A percentile compares a stretch with the other conserved stretches of the same genome.
These are phyloP conservation scores for Lepas anatifera DNA, from an alignment of 2,888 invertebrate genomes.

Conservation along the genomic window DNA sequence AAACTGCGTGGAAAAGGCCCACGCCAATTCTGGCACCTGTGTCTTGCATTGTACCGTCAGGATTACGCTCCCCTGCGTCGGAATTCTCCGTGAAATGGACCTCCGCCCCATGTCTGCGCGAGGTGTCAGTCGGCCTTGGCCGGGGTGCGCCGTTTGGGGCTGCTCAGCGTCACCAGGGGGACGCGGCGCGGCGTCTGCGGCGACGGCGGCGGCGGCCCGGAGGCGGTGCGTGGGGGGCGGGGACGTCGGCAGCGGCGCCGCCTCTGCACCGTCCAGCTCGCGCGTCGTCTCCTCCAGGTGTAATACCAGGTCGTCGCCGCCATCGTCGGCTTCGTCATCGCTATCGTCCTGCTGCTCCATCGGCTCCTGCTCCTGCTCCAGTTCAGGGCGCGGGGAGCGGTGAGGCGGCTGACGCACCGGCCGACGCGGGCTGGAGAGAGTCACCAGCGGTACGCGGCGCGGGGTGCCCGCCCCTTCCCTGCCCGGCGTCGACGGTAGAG, in stretches of 20 bases:
- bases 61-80: no score
- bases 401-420: not conserved
- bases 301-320: not conserved
- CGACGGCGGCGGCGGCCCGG: conserved; percentile 2
- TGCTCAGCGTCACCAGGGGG: conserved; percentile 17
- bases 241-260: not conserved
- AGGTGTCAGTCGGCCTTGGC: not conserved
- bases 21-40: no score
- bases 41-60: no score
- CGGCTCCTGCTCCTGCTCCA: not conserved
- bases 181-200: conserved; percentile 16
- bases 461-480: not conserved
- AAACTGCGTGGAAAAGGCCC: no score
- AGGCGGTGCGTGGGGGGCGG: no score
- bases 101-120: no score
- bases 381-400: no score
- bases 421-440: not conserved
- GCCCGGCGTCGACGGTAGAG: not conserved
- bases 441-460: not conserved
- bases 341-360: not conserved
- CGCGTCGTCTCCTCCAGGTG: conserved; percentile 6
- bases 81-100: no score
- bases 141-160: conserved; percentile 13
- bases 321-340: not conserved
- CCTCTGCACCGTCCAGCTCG: not conserved